Evolutionary conservation across 2,797 vertebrate genomes (phyloP).

Genomic region (Helicolenus hilgendorfi): DNA sequence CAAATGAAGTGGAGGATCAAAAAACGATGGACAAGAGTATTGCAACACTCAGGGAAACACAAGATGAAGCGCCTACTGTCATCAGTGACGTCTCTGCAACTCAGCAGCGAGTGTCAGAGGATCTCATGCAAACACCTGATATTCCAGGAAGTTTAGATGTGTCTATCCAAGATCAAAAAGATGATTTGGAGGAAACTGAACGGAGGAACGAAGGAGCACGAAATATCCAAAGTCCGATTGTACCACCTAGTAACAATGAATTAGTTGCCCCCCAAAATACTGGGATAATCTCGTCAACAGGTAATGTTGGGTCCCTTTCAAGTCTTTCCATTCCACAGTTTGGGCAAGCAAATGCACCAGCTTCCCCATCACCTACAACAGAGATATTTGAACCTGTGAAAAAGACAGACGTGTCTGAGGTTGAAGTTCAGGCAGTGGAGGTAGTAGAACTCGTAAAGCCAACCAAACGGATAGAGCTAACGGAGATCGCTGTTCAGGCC

Average conservation of each 20-base stretch:
- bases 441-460: slow-evolving; percentile 13
- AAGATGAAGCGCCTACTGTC: neutral
- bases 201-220: slow-evolving; percentile 51
- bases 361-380: neutral
- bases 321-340: slow-evolving; percentile 75
- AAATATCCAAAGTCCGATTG: slow-evolving; percentile 17
- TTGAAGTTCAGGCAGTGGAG: slow-evolving; percentile 32
- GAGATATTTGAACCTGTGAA: slow-evolving; percentile 11
- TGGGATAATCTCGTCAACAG: slow-evolving; percentile 56
- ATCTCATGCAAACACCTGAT: neutral
- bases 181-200: slow-evolving; percentile 35
- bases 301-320: slow-evolving; percentile 61
- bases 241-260: neutral
- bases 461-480: slow-evolving; percentile 22
- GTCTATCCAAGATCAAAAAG: slow-evolving; percentile 2
- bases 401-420: slow-evolving; percentile 7
- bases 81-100: slow-evolving; percentile 1
- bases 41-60: slow-evolving; percentile 15
- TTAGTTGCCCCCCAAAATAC: slow-evolving; percentile 56
- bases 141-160: slow-evolving; percentile 19
- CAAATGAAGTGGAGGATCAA: slow-evolving; percentile 30
- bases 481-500: slow-evolving; percentile 31
- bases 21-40: slow-evolving; percentile 31
- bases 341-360: slow-evolving; percentile 39
- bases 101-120: slow-evolving; percentile 16